Evolutionary conservation across 2,888 invertebrate genomes (phyloP), one percentile per base, ranked within the genome.

Genomic region (Pegoplata infirma): DNA sequence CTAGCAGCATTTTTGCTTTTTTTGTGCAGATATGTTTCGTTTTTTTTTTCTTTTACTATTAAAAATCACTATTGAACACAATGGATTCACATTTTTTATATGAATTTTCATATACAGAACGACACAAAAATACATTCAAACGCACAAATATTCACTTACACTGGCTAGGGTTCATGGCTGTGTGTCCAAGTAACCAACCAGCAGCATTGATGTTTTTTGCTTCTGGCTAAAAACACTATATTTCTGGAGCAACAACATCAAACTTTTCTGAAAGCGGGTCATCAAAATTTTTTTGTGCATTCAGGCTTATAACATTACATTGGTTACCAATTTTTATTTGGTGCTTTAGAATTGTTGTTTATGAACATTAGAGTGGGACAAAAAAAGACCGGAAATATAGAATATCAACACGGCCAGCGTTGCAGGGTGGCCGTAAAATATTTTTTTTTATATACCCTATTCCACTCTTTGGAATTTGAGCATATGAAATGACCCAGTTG

Each of bases 261-360:
- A 67, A 76, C 40, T 58, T 32, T 51, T 46, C 17, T 47, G 46
- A 66, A 76, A 64, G 64, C 67, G 58, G 69, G 66, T 59, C 71
- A 76, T 66, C 64, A 64, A 63, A 69, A 76, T 76, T 64, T 64
- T 71, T 66, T 59, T 71, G 69, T 71, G 59, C 68, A 76, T 32
- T 64, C 63, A 58, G 46, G 69, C 69, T 46, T 49, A 53, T 61
- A 69, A 64, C 76, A 59, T 64, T 59, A 71, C 69, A 66, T 53
- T 56, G 51, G 64, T 68, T 28, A 49, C 19, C 56, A 59, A 53
- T 58, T 53, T 49, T 23, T 28, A 61, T 59, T 49, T 66, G 36
- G 46, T n/a, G 40, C 28, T 59, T 61, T 67, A 51, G 36, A n/a
- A 17, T 55, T 55, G n/a, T n/a, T n/a, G n/a, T n/a, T n/a, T n/a